Percentiles rank a stretch among this genome's conserved stretches.
Conservation (phyloP, 2,113 vertebrate genomes). For the Ctenomys sociabilis region DNA sequence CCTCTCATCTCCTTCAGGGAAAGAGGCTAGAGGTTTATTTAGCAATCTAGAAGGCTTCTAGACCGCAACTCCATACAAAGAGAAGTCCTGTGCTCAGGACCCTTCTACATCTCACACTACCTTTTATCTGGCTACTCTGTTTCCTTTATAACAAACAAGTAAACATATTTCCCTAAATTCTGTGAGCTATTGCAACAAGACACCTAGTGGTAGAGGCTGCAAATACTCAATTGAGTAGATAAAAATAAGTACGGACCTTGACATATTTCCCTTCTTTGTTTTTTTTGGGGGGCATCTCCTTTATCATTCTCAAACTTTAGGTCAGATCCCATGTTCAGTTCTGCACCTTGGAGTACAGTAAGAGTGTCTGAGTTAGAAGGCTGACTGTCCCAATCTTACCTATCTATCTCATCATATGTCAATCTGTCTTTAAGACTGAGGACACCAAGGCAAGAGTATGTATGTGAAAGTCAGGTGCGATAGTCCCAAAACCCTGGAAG, state of each 20-base stretch:
- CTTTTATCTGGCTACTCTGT: neutral
- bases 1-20: neutral
- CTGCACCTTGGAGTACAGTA: neutral
- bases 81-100: neutral
- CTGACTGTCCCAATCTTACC: neutral
- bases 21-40: neutral
- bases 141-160: neutral
- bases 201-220: neutral
- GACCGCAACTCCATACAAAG: neutral
- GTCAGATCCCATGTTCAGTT: neutral
- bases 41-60: neutral
- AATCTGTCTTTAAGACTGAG: neutral
- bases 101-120: neutral
- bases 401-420: neutral
- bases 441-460: neutral
- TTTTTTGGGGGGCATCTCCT: neutral
- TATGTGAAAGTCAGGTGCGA: neutral
- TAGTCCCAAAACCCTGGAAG: neutral
- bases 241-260: neutral
- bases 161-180: neutral
- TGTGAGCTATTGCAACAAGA: neutral
- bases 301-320: neutral
- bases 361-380: neutral
- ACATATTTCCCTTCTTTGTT: neutral
- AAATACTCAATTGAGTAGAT: neutral